Base-by-base conservation (phyloP, 2,113 vertebrate species). In the Cervus canadensis region DNA sequence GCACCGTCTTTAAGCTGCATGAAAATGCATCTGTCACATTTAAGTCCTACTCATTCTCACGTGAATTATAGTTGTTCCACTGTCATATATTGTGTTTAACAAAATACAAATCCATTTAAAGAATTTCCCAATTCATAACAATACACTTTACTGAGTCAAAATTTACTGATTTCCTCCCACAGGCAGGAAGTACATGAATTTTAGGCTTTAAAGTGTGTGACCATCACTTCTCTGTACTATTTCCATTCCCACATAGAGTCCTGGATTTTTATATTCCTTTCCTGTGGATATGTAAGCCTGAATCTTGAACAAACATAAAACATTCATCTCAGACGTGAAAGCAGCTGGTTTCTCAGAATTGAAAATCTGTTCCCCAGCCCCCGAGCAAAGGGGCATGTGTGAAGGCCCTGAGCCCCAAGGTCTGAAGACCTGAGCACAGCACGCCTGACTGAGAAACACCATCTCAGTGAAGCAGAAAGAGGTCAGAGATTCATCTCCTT, bases 401-500 rank as follows among this genome's bases (percentile, higher is more conserved):
- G 52, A 57, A 76, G 5, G 78, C 57, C 23, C 57, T 43, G 26
- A 64, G 48, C 8, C 43, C n/a, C 33, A 50, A 17, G 16, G 57
- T 13, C n/a, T 26, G n/a, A 56, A 79, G 15, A 64, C 45, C 50
- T 28, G 36, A 84, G 59, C 8, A 28, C 54, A 15, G 40, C 45
- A 33, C 26, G 36, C 25, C 52, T 54, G 78, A 81, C 17, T 50
- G 94, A 94, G 91, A 97, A 89, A 94, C 48, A 52, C 6, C 36
- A 67, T 60, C 48, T 43, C 94, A 76, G 45, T 1, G 12, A 93
- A 82, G 94, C 89, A 82, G 79, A 56, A 50, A 36, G 48, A 87
- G 84, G 96, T 96, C 89, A 92, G 64, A 91, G 87, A 52, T 26
- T 45, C 96, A 90, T 71, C 94, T 96, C 97, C 96, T 83, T 83